Base-by-base conservation (phyloP, 2,888 invertebrate species). In the Cistogaster globosa region DNA sequence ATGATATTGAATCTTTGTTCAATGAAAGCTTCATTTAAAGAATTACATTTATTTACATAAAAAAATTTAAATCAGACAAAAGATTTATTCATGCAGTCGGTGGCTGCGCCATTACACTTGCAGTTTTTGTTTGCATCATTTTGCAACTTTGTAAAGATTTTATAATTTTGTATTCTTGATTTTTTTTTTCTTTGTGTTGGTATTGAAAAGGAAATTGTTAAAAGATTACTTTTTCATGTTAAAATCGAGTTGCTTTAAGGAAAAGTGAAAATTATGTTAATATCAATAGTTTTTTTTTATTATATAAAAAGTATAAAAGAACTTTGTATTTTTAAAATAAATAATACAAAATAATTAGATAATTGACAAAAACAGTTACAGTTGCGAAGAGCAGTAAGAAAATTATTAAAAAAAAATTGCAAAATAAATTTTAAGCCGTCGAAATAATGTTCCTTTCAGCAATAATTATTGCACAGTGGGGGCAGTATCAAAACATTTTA, bases 231-330 rank as follows among this genome's bases (percentile, higher is more conserved):
- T 62, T n/a, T 62, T 60, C 60, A 42, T 67, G 20, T 45, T 48
- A 26, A 58, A 77, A 26, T 51, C 22, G 58, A 45, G 18, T 45
- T 77, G 48, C 36, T 68, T 77, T 68, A 38, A 8, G 51, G 22
- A 68, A 77, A 77, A 77, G 76, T 67, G 67, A 77, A 77, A 77
- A 77, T 68, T 60, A 60, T 77, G 67, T 57, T 68, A 77, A 77
- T 77, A 68, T 77, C 5, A 51, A 60, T 68, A 53, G 65, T n/a
- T 58, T 76, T 32, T 9, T 55, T 32, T 45, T 58, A 22, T 48
- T 58, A 16, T 18, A 32, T 20, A 18, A 48, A 42, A 26, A 26
- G 26, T 2, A 42, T 42, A 42, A 42, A 42, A 3, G 7, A 12
- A 42, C 42, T 38, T 4, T 9, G 42, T 42, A 11, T 2, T 42